Evolutionary conservation across 2,113 vertebrate species (phyloP).

Genomic region (Stigmatopora argus): DNA sequence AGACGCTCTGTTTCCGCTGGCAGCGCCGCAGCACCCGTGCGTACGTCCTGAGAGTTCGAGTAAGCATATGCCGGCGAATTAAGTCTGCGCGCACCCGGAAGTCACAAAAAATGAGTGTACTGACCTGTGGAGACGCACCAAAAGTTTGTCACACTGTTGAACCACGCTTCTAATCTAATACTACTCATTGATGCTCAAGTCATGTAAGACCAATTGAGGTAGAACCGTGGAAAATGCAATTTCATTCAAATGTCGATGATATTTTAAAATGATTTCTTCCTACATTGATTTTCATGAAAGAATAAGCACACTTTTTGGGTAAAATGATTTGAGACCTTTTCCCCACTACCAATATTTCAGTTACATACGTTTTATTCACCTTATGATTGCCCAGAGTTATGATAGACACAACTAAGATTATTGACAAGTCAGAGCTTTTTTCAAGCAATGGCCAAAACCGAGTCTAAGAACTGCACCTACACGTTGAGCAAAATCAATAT

Average conservation of each 20-base stretch:
- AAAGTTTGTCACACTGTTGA: slow-evolving; percentile 25
- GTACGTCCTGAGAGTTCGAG: slow-evolving; percentile 14
- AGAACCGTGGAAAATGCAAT: slow-evolving; percentile 11
- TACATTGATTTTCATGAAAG: background rate
- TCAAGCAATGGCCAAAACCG: no score
- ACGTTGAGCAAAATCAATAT: no score
- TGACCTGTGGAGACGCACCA: slow-evolving; percentile 34
- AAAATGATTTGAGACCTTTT: no score
- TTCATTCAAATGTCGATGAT: background rate
- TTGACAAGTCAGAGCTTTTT: no score
- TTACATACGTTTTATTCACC: no score
- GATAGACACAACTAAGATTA: no score
- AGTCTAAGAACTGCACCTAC: no score
- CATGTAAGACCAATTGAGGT: slow-evolving; percentile 7
- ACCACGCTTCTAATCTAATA: slow-evolving; percentile 32
- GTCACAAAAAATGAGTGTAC: slow-evolving; percentile 22
- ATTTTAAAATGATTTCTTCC: background rate
- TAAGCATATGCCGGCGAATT: slow-evolving; percentile 18
- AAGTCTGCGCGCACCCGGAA: background rate
- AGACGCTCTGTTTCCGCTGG: slow-evolving; percentile 27
- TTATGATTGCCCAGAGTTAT: no score
- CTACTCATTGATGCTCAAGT: slow-evolving; percentile 21
- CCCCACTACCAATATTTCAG: no score
- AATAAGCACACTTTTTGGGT: no score
- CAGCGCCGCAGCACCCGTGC: slow-evolving; percentile 24